Conservation (phyloP, 1,140 invertebrate species). For the Megalonaias nervosa region DNA sequence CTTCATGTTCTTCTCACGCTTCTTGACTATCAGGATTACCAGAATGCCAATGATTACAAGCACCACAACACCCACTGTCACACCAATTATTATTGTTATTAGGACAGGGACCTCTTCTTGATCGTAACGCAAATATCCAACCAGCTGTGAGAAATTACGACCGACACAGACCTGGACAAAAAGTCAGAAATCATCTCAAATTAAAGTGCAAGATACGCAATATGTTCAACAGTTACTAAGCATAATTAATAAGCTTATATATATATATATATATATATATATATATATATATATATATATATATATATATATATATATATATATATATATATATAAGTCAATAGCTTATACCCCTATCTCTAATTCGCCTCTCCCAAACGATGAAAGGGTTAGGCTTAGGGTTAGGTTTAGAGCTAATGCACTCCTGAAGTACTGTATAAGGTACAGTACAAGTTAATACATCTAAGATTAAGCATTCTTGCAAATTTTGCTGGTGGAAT, state of each 20-base stretch:
- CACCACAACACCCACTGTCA: constrained; percentile 73
- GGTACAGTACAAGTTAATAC: no score
- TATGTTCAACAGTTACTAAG: constrained; percentile 72
- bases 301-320: no score
- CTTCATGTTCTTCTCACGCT: constrained; percentile 95
- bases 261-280: constrained; percentile 85
- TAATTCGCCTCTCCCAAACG: no score
- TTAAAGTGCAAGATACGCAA: no score
- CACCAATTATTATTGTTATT: constrained; percentile 78
- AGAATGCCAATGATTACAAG: constrained; percentile 87
- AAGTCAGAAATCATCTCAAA: constrained; percentile 11
- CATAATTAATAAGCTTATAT: constrained; percentile 92
- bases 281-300: constrained; percentile 73
- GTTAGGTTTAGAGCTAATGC: no score
- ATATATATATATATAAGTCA: no score
- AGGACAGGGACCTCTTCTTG: constrained; percentile 81
- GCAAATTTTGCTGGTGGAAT: no score
- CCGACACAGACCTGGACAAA: constrained; percentile 81
- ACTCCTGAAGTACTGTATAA: no score
- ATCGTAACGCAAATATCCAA: constrained; percentile 94
- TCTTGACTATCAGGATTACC: constrained; percentile 95
- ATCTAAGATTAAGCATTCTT: no score
- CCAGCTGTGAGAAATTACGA: constrained; percentile 84
- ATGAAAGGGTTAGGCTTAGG: no score
- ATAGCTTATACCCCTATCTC: no score